Conservation (phyloP, 2,888 invertebrate species). For the Anorthoa munda region DNA sequence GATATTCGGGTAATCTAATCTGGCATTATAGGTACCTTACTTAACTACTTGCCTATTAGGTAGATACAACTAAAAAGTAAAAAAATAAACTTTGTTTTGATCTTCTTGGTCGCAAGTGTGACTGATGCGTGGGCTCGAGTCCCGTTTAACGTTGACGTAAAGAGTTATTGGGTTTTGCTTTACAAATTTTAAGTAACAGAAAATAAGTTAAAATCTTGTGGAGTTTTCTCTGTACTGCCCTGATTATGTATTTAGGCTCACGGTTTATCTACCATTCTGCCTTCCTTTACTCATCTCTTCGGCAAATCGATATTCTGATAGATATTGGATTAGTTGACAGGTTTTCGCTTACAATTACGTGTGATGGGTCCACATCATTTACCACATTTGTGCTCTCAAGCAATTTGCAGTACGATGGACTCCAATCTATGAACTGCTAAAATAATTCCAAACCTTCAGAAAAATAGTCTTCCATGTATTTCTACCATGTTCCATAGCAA, state of each 20-base stretch:
- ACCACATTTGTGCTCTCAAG: not conserved
- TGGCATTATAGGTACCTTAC: too few species aligned
- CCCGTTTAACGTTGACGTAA: too few species aligned
- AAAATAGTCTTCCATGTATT: not conserved
- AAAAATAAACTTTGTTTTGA: conserved; percentile 1
- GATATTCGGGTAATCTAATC: too few species aligned
- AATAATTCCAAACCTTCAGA: not conserved
- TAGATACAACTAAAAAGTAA: too few species aligned
- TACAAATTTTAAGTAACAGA: too few species aligned
- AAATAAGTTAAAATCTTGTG: not conserved
- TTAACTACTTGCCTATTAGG: too few species aligned
- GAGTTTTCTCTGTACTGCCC: not conserved
- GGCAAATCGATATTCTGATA: not conserved
- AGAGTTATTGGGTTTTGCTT: not conserved
- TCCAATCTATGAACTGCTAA: not conserved
- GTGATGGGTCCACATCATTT: not conserved
- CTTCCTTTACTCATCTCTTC: too few species aligned
- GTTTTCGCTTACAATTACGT: not conserved
- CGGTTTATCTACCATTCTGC: too few species aligned
- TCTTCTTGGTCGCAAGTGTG: not conserved
- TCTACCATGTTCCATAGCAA: not conserved
- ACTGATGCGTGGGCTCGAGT: too few species aligned
- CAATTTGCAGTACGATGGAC: not conserved
- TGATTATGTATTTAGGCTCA: not conserved
- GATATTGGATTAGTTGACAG: not conserved